Evolutionary conservation across 2,113 vertebrate genomes (phyloP).

Genomic region (Odontesthes bonariensis): DNA sequence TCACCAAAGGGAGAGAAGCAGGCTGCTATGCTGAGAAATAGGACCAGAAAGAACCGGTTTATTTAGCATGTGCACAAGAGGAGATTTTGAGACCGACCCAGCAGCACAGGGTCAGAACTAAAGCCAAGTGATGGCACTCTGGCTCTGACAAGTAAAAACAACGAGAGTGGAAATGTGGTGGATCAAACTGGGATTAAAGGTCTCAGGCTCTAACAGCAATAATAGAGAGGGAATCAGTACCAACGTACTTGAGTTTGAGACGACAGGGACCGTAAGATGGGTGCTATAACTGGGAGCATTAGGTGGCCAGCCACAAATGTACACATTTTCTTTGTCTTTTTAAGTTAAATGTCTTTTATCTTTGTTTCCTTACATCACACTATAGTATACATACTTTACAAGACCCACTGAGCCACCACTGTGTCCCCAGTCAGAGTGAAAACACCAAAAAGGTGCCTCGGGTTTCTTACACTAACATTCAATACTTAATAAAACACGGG

Average conservation of each 20-base stretch:
- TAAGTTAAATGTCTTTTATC: constrained; percentile 85
- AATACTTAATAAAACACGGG: constrained; percentile 73
- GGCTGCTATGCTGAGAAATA: constrained; percentile 30
- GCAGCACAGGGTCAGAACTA: constrained; percentile 29
- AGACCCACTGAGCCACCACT: constrained; percentile 81
- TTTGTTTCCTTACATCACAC: constrained; percentile 83
- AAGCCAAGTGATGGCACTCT: constrained; percentile 33
- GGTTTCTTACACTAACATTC: constrained; percentile 80
- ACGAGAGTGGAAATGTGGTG: constrained; percentile 14
- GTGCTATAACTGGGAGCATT: constrained; percentile 75
- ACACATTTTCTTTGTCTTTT: constrained; percentile 79
- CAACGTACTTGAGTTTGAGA: constrained; percentile 48
- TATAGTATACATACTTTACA: constrained; percentile 86
- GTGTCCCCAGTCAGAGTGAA: constrained; percentile 71
- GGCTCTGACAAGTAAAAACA: constrained; percentile 21
- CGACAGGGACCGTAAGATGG: constrained; percentile 32
- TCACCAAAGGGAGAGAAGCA: constrained; percentile 61
- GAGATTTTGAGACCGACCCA: constrained; percentile 44
- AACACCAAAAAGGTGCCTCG: constrained; percentile 37
- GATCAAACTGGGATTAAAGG: constrained; percentile 32
- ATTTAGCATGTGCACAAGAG: constrained; percentile 44
- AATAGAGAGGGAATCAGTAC: constrained; percentile 29
- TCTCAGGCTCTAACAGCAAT: constrained; percentile 33
- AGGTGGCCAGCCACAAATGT: constrained; percentile 89
- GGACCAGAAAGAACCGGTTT: constrained; percentile 41